A percentile compares a stretch with the other conserved stretches of the same genome.
These are phyloP conservation scores for Brachylomia viminalis DNA, from an alignment of 2,888 invertebrate species.

Conservation along the genomic window DNA sequence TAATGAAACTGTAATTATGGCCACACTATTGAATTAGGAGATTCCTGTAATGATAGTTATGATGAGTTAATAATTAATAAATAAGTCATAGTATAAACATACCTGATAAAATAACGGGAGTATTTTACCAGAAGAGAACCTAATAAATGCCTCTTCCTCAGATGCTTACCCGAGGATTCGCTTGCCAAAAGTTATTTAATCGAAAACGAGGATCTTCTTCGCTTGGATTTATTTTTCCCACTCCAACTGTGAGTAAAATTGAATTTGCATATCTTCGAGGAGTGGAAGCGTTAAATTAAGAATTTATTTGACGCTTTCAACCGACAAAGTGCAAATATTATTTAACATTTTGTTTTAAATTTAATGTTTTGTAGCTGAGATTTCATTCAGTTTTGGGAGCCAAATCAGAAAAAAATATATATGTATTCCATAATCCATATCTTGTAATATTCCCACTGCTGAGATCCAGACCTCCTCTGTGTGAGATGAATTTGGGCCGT, in stretches of 20 bases:
- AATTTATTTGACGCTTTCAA: background rate
- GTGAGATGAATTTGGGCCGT: background rate
- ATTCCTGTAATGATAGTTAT: too few species aligned
- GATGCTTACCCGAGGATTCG: background rate
- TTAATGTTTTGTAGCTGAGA: background rate
- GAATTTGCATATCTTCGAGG: background rate
- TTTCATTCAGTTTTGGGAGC: background rate
- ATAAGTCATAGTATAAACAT: background rate
- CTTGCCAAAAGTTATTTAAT: background rate
- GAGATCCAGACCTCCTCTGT: too few species aligned
- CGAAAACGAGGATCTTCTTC: background rate
- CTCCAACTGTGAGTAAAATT: background rate
- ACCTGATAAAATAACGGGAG: background rate
- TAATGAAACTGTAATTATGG: too few species aligned
- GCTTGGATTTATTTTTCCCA: background rate
- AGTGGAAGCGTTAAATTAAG: background rate
- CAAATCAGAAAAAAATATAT: background rate
- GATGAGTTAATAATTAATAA: too few species aligned
- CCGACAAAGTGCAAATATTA: background rate
- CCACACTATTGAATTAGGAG: too few species aligned
- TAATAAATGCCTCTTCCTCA: background rate
- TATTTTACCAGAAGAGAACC: too few species aligned
- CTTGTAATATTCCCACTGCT: too few species aligned
- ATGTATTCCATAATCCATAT: background rate
- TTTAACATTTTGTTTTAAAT: background rate